Percentiles rank a stretch among this genome's conserved stretches.
Conservation (phyloP, 1,140 invertebrate species). For the Delia radicum region DNA sequence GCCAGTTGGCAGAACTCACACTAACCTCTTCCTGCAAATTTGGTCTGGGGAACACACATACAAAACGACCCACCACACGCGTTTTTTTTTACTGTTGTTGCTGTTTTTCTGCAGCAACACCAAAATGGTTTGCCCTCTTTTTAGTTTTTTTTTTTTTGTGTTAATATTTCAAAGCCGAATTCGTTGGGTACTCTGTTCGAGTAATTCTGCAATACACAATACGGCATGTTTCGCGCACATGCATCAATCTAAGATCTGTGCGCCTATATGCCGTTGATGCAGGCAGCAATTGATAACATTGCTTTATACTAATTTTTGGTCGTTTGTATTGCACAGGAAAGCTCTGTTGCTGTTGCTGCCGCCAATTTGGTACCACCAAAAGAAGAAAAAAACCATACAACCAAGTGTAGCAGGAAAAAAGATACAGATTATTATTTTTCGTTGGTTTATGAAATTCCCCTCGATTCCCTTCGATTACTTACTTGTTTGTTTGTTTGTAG, state of each 20-base stretch:
- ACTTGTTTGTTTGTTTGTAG: not conserved
- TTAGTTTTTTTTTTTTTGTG: not conserved
- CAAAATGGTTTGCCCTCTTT: not conserved
- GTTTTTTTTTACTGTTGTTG: not conserved
- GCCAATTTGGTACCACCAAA: not conserved
- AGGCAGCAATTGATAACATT: slow-evolving; percentile 18
- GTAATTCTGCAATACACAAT: too few species aligned
- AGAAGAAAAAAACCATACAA: not conserved
- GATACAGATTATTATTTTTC: slow-evolving; percentile 5
- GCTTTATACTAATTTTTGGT: slow-evolving; percentile 11
- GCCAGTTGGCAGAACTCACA: slow-evolving; percentile 45
- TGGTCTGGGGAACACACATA: not conserved
- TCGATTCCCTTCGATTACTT: not conserved
- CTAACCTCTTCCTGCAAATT: not conserved
- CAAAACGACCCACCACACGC: slow-evolving; percentile 13
- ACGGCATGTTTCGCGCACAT: not conserved
- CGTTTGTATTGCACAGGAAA: too few species aligned
- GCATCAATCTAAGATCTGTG: slow-evolving; percentile 1
- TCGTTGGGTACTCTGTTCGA: too few species aligned
- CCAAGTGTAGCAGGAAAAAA: not conserved
- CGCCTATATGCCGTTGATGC: not conserved
- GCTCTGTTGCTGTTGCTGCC: not conserved
- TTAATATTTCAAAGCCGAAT: not conserved
- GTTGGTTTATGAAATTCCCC: not conserved
- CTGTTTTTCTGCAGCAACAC: not conserved